Evolutionary conservation across 2,888 invertebrate genomes (phyloP).

Genomic region (Nudaria mundana): DNA sequence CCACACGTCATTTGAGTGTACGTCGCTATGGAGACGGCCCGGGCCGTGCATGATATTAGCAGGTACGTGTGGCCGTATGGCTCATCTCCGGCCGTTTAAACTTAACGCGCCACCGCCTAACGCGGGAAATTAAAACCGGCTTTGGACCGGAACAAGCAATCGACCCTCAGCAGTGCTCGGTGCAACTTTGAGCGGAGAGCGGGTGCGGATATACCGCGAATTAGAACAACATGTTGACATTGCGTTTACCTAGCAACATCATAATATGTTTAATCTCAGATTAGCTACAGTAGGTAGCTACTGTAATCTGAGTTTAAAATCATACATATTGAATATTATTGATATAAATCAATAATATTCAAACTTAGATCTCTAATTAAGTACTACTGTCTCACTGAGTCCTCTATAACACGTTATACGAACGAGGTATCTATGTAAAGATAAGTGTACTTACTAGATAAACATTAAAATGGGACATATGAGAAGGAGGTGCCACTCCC

Average conservation of each 20-base stretch:
- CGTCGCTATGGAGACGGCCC: slow-evolving; percentile 86
- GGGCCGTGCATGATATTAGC: slow-evolving; percentile 82
- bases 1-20: slow-evolving; percentile 85
- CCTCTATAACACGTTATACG: not conserved
- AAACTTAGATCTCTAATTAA: no score
- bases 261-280: no score
- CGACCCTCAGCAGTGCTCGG: slow-evolving; percentile 45
- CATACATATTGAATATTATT: no score
- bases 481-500: slow-evolving; percentile 64
- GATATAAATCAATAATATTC: no score
- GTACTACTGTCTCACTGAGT: no score
- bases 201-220: not conserved
- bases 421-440: slow-evolving; percentile 7
- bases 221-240: not conserved
- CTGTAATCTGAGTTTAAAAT: no score
- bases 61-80: no score
- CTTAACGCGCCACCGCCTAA: slow-evolving; percentile 65
- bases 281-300: no score
- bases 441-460: slow-evolving; percentile 32
- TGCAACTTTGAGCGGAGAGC: slow-evolving; percentile 5
- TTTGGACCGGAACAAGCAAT: slow-evolving; percentile 72
- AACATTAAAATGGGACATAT: slow-evolving; percentile 44
- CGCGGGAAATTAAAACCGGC: slow-evolving; percentile 78
- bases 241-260: no score
- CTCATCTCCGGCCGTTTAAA: slow-evolving; percentile 80